These are phyloP conservation scores for Microtus ochrogaster DNA, from an alignment of 2,113 vertebrate genomes.

Conservation along the genomic window DNA sequence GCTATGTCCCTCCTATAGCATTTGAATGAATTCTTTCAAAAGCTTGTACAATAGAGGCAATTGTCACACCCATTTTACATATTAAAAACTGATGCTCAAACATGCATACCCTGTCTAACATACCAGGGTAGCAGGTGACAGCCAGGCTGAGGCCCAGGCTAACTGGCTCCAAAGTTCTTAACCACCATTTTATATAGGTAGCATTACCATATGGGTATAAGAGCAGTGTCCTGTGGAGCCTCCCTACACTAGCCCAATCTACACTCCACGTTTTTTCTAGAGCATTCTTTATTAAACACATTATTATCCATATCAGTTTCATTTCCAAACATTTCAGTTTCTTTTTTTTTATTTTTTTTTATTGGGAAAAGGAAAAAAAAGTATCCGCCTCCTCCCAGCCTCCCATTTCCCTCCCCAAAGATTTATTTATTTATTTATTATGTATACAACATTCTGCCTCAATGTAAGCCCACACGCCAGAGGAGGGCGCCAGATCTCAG, in stretches of 20 bases:
- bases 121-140: not conserved
- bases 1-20: not conserved
- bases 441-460: too few relatives aligned
- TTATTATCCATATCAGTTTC: not conserved
- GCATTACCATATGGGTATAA: too few relatives aligned
- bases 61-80: not conserved
- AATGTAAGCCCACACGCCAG: too few relatives aligned
- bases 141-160: not conserved
- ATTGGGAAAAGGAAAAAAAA: too few relatives aligned
- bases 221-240: not conserved
- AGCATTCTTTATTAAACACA: not conserved
- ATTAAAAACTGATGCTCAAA: not conserved
- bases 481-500: too few relatives aligned
- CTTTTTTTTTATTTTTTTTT: too few relatives aligned
- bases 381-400: too few relatives aligned
- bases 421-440: too few relatives aligned
- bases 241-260: not conserved
- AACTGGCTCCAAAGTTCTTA: not conserved
- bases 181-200: not conserved
- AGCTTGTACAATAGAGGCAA: not conserved
- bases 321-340: not conserved
- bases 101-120: not conserved
- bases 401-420: too few relatives aligned
- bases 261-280: not conserved
- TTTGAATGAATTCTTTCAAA: slow-evolving; percentile 9